These are phyloP conservation scores for Melanostoma scalare DNA, from an alignment of 2,888 invertebrate species.

Conservation along the genomic window DNA sequence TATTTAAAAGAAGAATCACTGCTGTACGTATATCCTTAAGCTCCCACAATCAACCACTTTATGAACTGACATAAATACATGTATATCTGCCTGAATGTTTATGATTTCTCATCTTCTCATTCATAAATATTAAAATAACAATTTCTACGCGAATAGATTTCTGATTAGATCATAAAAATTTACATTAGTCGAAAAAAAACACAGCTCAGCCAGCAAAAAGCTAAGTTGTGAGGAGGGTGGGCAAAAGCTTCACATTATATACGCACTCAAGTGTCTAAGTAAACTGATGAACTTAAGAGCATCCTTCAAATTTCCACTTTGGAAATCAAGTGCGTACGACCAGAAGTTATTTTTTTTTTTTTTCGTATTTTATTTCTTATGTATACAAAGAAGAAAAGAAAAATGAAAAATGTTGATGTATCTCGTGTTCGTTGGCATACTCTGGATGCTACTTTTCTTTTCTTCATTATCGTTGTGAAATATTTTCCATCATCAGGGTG, in stretches of 20 bases:
- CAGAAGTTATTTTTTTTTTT: constrained; percentile 64
- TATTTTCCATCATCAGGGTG: constrained; percentile 35
- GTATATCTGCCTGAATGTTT: constrained; percentile 51
- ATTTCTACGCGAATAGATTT: constrained; percentile 67
- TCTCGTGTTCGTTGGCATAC: constrained; percentile 42
- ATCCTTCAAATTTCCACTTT: constrained; percentile 70
- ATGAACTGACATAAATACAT: constrained; percentile 52
- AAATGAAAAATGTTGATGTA: constrained; percentile 45
- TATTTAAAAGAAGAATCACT: too few species aligned
- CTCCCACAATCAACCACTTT: constrained; percentile 51
- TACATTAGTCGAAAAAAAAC: constrained; percentile 27
- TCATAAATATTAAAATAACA: constrained; percentile 69
- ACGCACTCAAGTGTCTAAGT: constrained; percentile 64
- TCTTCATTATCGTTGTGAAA: constrained; percentile 60
- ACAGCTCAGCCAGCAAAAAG: background rate
- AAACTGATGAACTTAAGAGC: constrained; percentile 69
- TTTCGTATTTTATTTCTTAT: constrained; percentile 26
- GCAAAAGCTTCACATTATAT: constrained; percentile 55
- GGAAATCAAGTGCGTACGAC: constrained; percentile 70
- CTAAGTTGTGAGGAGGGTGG: background rate
- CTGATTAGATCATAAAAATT: constrained; percentile 70
- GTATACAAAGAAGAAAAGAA: constrained; percentile 14
- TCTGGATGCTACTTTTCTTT: constrained; percentile 15
- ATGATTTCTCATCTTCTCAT: constrained; percentile 49
- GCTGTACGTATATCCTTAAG: constrained; percentile 21